Conservation (phyloP, 2,888 invertebrate species). For the Papilio demoleus region DNA sequence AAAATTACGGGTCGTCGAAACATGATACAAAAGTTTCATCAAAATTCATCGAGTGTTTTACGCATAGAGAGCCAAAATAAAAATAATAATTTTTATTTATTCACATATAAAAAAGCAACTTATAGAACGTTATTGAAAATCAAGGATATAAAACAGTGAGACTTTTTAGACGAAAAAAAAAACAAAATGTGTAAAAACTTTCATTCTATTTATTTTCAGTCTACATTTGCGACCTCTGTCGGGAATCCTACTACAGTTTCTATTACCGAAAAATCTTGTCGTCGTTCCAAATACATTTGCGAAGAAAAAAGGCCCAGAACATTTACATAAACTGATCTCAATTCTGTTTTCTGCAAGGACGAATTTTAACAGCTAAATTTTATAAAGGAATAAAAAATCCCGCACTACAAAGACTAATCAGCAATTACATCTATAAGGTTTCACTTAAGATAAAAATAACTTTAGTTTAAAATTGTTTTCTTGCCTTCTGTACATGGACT, state of each 20-base stretch:
- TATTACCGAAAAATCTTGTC: slow-evolving; percentile 2
- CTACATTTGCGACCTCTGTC: slow-evolving; percentile 10
- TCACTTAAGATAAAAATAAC: neutral
- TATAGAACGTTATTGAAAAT: neutral
- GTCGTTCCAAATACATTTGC: slow-evolving; percentile 22
- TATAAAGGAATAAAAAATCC: neutral
- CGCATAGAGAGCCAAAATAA: neutral
- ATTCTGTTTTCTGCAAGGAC: neutral
- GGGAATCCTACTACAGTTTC: slow-evolving; percentile 6
- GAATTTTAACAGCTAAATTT: neutral
- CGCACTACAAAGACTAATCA: neutral
- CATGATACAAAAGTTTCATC: neutral
- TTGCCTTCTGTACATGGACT: neutral
- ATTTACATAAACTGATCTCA: slow-evolving; percentile 18
- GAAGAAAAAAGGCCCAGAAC: slow-evolving; percentile 10
- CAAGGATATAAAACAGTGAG: neutral
- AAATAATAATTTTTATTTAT: neutral
- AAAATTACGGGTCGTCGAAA: neutral
- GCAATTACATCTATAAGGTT: neutral
- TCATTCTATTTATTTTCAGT: neutral
- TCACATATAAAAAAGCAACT: neutral
- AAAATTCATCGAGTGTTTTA: neutral
- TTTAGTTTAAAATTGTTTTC: too few species aligned
- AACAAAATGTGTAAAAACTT: neutral
- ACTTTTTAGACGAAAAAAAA: neutral